These are phyloP conservation scores for Nyctibius bracteatus DNA, from an alignment of 2,113 vertebrate species.

Conservation along the genomic window DNA sequence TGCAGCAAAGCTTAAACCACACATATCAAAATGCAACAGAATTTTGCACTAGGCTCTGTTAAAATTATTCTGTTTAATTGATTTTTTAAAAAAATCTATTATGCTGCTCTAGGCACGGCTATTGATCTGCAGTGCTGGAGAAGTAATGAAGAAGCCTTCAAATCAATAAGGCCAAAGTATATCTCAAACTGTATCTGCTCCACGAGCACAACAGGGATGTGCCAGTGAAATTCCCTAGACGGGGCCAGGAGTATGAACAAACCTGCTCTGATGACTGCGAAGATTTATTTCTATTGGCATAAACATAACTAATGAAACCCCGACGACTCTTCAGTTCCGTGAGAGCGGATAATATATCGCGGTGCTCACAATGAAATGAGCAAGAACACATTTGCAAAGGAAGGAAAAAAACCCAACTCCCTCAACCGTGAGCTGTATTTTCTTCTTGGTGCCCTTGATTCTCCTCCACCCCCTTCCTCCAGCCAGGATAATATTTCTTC, in stretches of 20 bases:
- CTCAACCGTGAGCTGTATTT: constrained; percentile 48
- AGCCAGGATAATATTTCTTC: constrained; percentile 51
- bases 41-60: constrained; percentile 26
- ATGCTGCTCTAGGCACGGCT: constrained; percentile 63
- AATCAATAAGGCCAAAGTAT: constrained; percentile 75
- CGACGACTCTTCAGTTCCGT: constrained; percentile 46
- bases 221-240: constrained; percentile 41
- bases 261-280: background rate
- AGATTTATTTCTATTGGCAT: constrained; percentile 74
- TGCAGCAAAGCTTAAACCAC: background rate
- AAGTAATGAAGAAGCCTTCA: constrained; percentile 73
- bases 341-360: constrained; percentile 62
- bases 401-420: constrained; percentile 8
- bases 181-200: constrained; percentile 58
- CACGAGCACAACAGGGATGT: constrained; percentile 28
- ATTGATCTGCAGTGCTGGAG: constrained; percentile 67
- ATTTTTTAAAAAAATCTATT: constrained; percentile 73
- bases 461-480: constrained; percentile 34
- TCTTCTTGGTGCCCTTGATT: constrained; percentile 22
- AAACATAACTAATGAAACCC: constrained; percentile 74
- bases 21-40: background rate
- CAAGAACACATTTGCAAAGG: constrained; percentile 58
- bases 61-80: constrained; percentile 71
- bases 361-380: constrained; percentile 49
- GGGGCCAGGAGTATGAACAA: background rate